These are phyloP conservation scores for Rhopalosiphum nymphaeae DNA, from an alignment of 2,888 invertebrate genomes.

Conservation along the genomic window DNA sequence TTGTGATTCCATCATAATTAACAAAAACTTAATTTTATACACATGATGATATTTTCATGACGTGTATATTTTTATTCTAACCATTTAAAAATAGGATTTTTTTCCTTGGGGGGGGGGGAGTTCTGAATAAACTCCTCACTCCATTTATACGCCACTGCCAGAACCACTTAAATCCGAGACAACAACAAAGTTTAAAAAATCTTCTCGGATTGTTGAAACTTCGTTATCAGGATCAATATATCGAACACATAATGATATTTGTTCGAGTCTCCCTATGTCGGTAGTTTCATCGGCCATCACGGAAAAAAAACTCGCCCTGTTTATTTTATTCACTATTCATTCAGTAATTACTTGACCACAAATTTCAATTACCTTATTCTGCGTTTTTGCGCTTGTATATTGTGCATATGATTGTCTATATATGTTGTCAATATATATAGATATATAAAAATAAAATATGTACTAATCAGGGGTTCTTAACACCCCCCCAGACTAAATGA, in stretches of 20 bases:
- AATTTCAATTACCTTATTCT: slow-evolving; percentile 54
- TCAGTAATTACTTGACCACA: slow-evolving; percentile 22
- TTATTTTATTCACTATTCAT: slow-evolving; percentile 14
- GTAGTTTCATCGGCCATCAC: slow-evolving; percentile 17
- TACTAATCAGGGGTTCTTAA: too few species aligned
- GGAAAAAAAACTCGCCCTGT: slow-evolving; percentile 7
- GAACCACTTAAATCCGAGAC: slow-evolving; percentile 30
- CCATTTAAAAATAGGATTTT: too few species aligned
- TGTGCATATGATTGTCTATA: neutral
- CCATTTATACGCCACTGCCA: neutral
- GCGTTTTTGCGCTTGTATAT: slow-evolving; percentile 58
- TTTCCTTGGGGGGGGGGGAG: too few species aligned
- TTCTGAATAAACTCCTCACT: too few species aligned
- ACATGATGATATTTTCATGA: too few species aligned
- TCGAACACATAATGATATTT: slow-evolving; percentile 13
- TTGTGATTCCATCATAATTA: too few species aligned
- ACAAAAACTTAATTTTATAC: too few species aligned
- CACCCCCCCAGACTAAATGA: too few species aligned
- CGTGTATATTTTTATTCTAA: too few species aligned
- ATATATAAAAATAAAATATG: too few species aligned
- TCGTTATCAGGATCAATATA: slow-evolving; percentile 11
- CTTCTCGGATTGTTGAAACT: slow-evolving; percentile 15
- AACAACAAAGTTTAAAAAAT: slow-evolving; percentile 24
- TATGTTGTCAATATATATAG: too few species aligned
- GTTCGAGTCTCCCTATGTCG: neutral